These are phyloP conservation scores for Carassius auratus DNA, from an alignment of 2,113 vertebrate genomes.

Conservation along the genomic window DNA sequence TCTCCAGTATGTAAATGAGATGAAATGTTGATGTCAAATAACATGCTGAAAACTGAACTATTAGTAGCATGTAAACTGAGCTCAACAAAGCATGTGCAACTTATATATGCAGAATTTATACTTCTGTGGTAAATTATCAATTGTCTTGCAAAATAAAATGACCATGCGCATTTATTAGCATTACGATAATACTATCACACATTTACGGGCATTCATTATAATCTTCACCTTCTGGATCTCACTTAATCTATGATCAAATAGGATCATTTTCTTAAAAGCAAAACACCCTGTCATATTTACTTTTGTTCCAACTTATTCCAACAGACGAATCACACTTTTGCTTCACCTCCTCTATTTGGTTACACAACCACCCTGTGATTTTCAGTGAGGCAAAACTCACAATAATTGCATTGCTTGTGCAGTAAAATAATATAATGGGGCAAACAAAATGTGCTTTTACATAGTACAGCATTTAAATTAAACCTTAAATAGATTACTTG, in stretches of 20 bases:
- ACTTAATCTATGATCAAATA: not conserved
- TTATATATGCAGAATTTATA: constrained; percentile 15
- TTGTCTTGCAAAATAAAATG: not conserved
- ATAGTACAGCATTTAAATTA: not conserved
- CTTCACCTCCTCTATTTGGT: constrained; percentile 3
- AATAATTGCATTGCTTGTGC: constrained; percentile 76
- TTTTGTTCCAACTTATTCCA: not conserved
- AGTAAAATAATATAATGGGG: constrained; percentile 53
- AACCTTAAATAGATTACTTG: not conserved
- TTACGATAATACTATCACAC: not conserved
- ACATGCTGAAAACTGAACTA: not conserved
- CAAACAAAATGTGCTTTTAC: constrained; percentile 46
- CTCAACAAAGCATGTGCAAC: constrained; percentile 5
- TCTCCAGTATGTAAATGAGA: constrained; percentile 1
- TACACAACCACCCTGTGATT: constrained; percentile 47
- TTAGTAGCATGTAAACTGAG: not conserved
- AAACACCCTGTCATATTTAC: not conserved
- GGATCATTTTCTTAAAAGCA: not conserved
- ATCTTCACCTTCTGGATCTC: not conserved
- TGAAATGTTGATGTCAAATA: not conserved
- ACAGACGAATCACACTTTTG: not conserved
- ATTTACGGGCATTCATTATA: not conserved
- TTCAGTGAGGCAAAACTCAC: constrained; percentile 44
- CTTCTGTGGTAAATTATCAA: constrained; percentile 6
- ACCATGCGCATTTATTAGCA: not conserved